Percentiles rank a stretch among this genome's conserved stretches.
These are phyloP conservation scores for Cyclina sinensis DNA, from an alignment of 1,140 invertebrate species.

Conservation along the genomic window DNA sequence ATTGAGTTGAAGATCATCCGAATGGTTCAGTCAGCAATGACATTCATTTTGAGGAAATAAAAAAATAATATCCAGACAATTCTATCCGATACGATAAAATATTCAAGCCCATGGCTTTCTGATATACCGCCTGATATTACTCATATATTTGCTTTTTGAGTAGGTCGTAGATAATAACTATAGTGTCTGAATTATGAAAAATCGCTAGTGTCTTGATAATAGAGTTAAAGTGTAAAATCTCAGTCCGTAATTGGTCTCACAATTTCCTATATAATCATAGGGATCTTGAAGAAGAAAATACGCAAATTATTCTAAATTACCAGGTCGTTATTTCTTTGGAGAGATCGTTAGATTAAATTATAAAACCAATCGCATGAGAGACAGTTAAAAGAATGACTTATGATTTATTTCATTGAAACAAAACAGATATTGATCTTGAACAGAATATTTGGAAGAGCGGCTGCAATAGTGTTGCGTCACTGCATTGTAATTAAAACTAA, in stretches of 20 bases:
- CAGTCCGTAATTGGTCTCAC: conserved; percentile 44
- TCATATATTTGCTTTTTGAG: neutral
- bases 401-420: conserved; percentile 65
- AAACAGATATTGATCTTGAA: conserved; percentile 49
- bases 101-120: neutral
- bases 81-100: neutral
- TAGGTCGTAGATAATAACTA: conserved; percentile 2
- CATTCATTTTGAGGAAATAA: neutral
- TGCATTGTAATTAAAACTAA: conserved; percentile 29
- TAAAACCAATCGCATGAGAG: conserved; percentile 35
- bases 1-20: neutral
- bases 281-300: conserved; percentile 47
- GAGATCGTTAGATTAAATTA: conserved; percentile 66
- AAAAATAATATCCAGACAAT: neutral
- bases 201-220: conserved; percentile 58
- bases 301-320: conserved; percentile 68
- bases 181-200: conserved; percentile 54
- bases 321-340: conserved; percentile 47
- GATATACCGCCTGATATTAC: neutral
- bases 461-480: conserved; percentile 44
- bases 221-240: conserved; percentile 61
- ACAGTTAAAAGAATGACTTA: conserved; percentile 57
- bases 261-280: conserved; percentile 56
- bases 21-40: neutral
- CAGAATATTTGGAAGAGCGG: neutral